Evolutionary conservation across 2,797 vertebrate species (phyloP).

Genomic region (Rhabdomys pumilio): DNA sequence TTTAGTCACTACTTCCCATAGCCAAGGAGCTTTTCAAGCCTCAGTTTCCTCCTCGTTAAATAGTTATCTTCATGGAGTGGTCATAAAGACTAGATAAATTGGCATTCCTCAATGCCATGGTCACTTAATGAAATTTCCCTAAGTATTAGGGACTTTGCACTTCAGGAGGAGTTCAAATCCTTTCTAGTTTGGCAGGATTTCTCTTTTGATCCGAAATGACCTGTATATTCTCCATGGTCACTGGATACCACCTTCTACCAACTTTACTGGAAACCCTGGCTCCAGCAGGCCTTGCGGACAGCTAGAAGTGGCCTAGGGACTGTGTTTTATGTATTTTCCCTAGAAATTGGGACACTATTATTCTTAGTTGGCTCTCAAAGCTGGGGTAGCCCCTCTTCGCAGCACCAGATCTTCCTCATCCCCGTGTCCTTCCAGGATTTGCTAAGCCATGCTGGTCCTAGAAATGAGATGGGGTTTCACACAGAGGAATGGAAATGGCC

Average conservation of each 20-base stretch:
- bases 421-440: not conserved
- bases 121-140: not conserved
- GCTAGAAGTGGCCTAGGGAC: not conserved
- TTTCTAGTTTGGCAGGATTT: not conserved
- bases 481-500: not conserved
- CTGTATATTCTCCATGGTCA: not conserved
- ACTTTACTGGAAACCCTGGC: not conserved
- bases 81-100: not conserved
- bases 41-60: not conserved
- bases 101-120: too few species aligned
- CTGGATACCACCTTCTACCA: not conserved
- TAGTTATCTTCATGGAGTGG: not conserved
- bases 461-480: not conserved
- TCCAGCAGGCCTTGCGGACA: not conserved
- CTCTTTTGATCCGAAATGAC: not conserved
- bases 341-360: slow-evolving; percentile 69
- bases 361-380: slow-evolving; percentile 55
- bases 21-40: not conserved
- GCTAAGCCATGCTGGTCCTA: not conserved
- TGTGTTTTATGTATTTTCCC: not conserved
- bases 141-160: not conserved
- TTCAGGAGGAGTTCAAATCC: not conserved
- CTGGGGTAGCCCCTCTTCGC: not conserved
- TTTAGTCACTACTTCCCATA: not conserved
- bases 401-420: not conserved